Evolutionary conservation across 1,140 invertebrate genomes (phyloP), one percentile per base, ranked within the genome.

Genomic region (Drosophila subpulchrella): DNA sequence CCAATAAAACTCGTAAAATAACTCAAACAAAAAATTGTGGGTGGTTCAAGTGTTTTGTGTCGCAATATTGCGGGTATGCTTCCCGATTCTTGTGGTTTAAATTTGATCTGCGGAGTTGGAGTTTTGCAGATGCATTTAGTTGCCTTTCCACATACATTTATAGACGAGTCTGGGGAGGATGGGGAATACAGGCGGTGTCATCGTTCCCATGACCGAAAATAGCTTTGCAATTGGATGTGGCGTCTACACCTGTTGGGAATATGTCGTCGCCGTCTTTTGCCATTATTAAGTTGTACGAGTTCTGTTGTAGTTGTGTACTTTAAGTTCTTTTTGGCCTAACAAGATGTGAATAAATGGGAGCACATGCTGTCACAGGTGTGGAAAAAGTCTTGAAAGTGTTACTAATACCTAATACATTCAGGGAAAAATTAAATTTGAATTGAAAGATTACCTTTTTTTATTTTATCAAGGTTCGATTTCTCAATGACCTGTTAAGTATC

Each of bases 1-100:
- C 82, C 90, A 91, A 91, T 91, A 91, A 90, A 86, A 89, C 77
- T 89, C 84, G 76, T 89, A 88, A 88, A 88, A 88, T 88, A 88
- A 86, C 80, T 89, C 83, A 88, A 89, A 88, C 68, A 83, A 73
- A 67, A 67, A 70, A 71, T 62, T 66, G 39, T 60, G 48, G 56
- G 41, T 41, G 59, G 53, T 65, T 86, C 71, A 86, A 88, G 83
- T 80, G 83, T 75, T 82, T 86, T 86, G 72, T 86, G 83, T 83
- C 84, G 83, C 83, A 88, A 70, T 88, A 72, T 88, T 89, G 84
- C 76, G 79, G 62, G 68, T 88, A 59, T 20, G 15, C 38, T 15
- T 34, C 15, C 24, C 17, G 53, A 42, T 48, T 38, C 39, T 50
- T 17, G 24, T 44, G 36, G 54, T 54, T 20, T 60, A 56, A 56